Evolutionary conservation across 1,140 invertebrate genomes (phyloP).

Genomic region (Aphelinus atriplicis): DNA sequence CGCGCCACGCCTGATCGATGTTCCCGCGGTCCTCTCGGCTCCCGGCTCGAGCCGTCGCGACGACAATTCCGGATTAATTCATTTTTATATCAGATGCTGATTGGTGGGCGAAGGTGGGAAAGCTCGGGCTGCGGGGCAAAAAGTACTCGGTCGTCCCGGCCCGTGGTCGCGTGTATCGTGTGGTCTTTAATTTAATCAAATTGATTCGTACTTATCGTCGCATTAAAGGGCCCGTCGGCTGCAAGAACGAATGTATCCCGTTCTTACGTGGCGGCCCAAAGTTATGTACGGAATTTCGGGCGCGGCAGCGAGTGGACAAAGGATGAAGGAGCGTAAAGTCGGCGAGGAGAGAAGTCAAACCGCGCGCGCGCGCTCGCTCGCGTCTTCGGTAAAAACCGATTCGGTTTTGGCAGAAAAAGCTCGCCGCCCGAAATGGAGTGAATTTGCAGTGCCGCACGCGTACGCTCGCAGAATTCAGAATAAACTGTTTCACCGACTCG

Average conservation of each 20-base stretch:
- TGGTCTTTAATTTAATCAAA: too few species aligned
- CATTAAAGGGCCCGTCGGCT: conserved; percentile 4
- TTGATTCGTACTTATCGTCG: background rate
- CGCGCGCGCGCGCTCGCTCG: too few species aligned
- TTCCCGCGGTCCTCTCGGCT: too few species aligned
- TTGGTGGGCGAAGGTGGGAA: too few species aligned
- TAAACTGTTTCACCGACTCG: conserved; percentile 42
- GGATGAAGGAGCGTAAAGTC: conserved; percentile 16
- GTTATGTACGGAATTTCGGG: conserved; percentile 11
- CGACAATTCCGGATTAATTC: too few species aligned
- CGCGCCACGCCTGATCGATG: too few species aligned
- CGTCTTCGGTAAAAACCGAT: conserved; percentile 38
- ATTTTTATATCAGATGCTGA: too few species aligned
- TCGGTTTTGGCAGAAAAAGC: conserved; percentile 53
- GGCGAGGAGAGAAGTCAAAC: background rate
- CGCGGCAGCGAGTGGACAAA: conserved; percentile 1
- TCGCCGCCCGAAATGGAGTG: conserved; percentile 54
- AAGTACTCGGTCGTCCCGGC: too few species aligned
- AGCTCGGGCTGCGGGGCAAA: too few species aligned
- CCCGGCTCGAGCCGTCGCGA: too few species aligned
- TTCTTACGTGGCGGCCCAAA: conserved; percentile 6
- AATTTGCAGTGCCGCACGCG: conserved; percentile 41
- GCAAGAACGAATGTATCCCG: conserved; percentile 22
- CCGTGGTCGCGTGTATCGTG: too few species aligned
- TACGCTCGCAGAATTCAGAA: conserved; percentile 25